Evolutionary conservation across 35 echinoderm and acorn worm species (phyloP).

Genomic region (Acanthaster planci): DNA sequence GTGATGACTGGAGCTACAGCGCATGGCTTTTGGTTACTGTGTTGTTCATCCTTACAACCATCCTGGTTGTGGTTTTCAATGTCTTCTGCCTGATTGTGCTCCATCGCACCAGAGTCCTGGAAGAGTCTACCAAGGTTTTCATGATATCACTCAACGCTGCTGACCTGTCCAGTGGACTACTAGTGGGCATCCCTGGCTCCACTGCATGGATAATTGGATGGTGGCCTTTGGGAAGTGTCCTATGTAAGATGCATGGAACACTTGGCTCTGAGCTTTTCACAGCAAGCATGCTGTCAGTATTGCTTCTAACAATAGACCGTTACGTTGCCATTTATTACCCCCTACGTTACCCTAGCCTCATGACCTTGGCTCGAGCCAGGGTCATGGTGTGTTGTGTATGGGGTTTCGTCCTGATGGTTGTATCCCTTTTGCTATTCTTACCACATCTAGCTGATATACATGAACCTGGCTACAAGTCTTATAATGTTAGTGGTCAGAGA

Average conservation of each 20-base stretch:
- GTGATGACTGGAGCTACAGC: too few species aligned
- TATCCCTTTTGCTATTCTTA: neutral
- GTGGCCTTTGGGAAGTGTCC: neutral
- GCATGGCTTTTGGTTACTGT: neutral
- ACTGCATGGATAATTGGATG: neutral
- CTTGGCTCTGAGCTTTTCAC: neutral
- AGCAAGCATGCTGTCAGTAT: neutral
- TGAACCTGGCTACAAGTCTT: neutral
- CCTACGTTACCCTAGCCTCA: neutral
- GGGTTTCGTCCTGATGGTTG: neutral
- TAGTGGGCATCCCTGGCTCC: neutral
- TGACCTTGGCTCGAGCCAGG: neutral
- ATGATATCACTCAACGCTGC: conserved; percentile 3
- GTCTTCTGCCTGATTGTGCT: neutral
- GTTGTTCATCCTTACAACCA: too few species aligned
- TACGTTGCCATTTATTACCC: neutral
- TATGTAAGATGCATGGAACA: neutral
- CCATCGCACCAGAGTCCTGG: neutral
- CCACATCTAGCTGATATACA: neutral
- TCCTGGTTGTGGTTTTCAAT: neutral
- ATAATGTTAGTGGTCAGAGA: too few species aligned
- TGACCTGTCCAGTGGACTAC: neutral
- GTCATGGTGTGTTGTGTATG: neutral
- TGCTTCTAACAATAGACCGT: neutral
- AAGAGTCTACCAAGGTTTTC: neutral